Base-by-base conservation (phyloP, 2,888 invertebrate genomes). In the Tetropium fuscum region DNA sequence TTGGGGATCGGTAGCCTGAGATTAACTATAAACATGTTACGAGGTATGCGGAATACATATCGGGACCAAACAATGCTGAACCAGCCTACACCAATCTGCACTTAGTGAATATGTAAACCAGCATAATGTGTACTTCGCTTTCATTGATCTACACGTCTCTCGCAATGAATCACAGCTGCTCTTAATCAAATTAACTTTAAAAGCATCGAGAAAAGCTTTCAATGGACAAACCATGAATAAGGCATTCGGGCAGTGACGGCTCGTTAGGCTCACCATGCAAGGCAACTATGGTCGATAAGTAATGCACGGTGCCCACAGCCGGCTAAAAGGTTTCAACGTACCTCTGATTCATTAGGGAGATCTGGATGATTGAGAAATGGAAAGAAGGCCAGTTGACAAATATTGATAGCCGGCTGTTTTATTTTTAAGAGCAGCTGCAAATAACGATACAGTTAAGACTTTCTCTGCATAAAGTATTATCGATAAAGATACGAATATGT, bases 121-220 rank as follows among this genome's bases (percentile, higher is more conserved):
- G 60, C 63, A 63, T 68, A 68, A 71, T 70, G 68, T 58, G 57
- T 58, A 61, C 64, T 64, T 59, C 64, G 69, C 71, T 63, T 60
- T 63, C 71, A 70, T 73, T 72, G 71, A 73, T 73, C 65, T 61
- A 51, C 51, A 51, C 63, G 69, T 70, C 72, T 74, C 71, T 71
- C 69, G 73, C 76, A 74, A 77, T 75, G 76, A 78, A 78, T 77
- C 76, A 77, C 75, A 66, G 66, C 68, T 72, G 72, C 67, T 67
- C 60, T 67, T 78, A 77, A 78, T 78, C 75, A 75, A 77, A 76
- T 77, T 77, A 78, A 76, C 73, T 72, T 72, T 75, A 74, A 76
- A 76, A 75, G 75, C 74, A 68, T 68, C 68, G 71, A 66, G 70
- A 71, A 75, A 74, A 72, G 74, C 74, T 76, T 77, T 76, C 72